Conservation (phyloP, 2,888 invertebrate genomes). For the Empis livida region DNA sequence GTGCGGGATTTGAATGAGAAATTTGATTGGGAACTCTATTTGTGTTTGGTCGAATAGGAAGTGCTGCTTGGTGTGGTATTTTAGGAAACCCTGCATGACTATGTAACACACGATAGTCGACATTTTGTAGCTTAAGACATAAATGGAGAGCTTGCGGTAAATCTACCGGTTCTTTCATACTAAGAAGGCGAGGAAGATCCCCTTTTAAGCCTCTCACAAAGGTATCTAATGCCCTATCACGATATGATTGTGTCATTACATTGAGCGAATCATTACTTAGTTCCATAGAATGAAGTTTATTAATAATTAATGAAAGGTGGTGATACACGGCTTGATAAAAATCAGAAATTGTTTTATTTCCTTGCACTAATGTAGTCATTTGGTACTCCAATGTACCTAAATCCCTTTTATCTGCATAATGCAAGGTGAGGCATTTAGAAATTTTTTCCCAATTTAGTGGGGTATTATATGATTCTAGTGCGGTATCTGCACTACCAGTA, state of each 20-base stretch:
- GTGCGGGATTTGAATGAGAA: background rate
- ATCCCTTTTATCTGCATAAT: constrained; percentile 13
- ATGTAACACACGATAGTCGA: background rate
- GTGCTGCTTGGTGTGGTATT: background rate
- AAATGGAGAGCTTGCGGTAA: constrained; percentile 13
- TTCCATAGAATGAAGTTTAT: constrained; percentile 7
- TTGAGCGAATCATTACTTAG: background rate
- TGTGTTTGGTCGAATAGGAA: background rate
- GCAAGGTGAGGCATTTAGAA: constrained; percentile 6
- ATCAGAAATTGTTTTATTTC: constrained; percentile 1
- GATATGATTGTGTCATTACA: constrained; percentile 2
- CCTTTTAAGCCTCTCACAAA: constrained; percentile 8
- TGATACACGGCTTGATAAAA: constrained; percentile 4
- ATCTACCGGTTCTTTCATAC: constrained; percentile 13
- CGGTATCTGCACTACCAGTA: constrained; percentile 2
- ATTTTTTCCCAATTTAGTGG: constrained; percentile 10
- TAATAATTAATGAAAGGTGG: constrained; percentile 6
- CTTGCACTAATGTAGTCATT: constrained; percentile 9
- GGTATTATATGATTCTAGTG: constrained; percentile 3
- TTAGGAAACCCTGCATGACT: background rate
- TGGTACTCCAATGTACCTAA: constrained; percentile 13
- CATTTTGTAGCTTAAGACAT: constrained; percentile 9
- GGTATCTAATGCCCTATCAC: constrained; percentile 7
- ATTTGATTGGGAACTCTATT: background rate
- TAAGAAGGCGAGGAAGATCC: constrained; percentile 11